Evolutionary conservation across 2,797 vertebrate genomes (phyloP), one percentile per base, ranked within the genome.

Genomic region (Sebastes itinus): DNA sequence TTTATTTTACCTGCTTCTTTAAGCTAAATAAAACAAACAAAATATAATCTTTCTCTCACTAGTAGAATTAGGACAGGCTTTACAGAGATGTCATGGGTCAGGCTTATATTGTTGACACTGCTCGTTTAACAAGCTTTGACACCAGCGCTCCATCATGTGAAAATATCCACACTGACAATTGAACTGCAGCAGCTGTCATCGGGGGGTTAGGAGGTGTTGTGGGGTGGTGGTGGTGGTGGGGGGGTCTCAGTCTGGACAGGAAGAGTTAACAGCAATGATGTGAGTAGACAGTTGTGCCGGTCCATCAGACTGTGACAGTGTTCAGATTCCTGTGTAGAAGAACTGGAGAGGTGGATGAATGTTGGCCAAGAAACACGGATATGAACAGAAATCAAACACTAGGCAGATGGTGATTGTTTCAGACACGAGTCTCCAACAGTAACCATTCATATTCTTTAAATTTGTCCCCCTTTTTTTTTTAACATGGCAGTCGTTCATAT

Each of bases 141-240:
- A 64, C 22, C 49, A 20, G 73, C 20, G 8, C 80, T 87, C 69
- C 70, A 59, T 88, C 85, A 88, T 61, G 30, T n/a, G 14, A 62
- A 87, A 85, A 81, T 78, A 63, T 68, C 76, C 64, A 59, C 75
- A 54, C 55, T 81, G 82, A 88, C 82, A 82, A 83, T 81, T 63
- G 67, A 81, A 84, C 30, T 78, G 81, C 79, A 74, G 78, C 91
- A 91, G 90, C 88, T 92, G 88, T 88, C 83, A 42, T 74, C 70
- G 42, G 62, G 78, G 85, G 83, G 83, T 80, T 72, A 66, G 38
- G 72, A 72, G 65, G 76, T 72, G 83, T 61, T 12, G 56, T 42
- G n/a, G 27, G 22, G 49, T 46, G 55, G 2, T 38, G 13, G 2
- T 35, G 33, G 35, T 38, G 62, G 11, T 6, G 63, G 38, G 2